Conservation (phyloP, 2,113 vertebrate species). For the Campylomormyrus tamandua region DNA sequence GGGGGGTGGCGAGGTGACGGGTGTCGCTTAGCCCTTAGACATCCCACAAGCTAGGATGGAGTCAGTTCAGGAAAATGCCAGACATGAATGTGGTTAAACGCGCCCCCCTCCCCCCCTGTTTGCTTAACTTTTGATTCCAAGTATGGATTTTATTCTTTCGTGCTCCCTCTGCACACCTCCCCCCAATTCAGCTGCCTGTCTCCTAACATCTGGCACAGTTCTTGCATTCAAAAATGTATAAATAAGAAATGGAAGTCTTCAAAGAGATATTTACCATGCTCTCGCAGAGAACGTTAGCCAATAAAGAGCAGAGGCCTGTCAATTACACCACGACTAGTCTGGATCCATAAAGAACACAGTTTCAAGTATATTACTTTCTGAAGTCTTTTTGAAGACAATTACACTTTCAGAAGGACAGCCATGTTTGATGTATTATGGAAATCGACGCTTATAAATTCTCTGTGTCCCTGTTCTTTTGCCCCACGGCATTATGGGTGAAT, state of each 20-base stretch:
- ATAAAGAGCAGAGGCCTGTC: constrained; percentile 42
- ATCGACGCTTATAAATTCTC: constrained; percentile 24
- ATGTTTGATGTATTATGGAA: constrained; percentile 38
- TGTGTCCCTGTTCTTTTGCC: constrained; percentile 21
- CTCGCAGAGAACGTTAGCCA: constrained; percentile 40
- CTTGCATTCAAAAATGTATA: constrained; percentile 44
- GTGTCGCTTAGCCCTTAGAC: constrained; percentile 27
- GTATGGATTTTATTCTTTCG: constrained; percentile 31
- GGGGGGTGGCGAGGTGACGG: constrained; percentile 16
- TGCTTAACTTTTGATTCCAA: constrained; percentile 12
- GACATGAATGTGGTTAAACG: neutral
- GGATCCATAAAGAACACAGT: constrained; percentile 27
- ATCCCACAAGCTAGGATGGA: constrained; percentile 33
- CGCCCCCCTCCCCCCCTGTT: neutral
- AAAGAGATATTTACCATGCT: constrained; percentile 40
- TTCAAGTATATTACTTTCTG: constrained; percentile 32
- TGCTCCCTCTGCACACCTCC: constrained; percentile 26
- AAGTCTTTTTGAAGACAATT: constrained; percentile 27
- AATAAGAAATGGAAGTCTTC: constrained; percentile 50
- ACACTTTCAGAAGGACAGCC: constrained; percentile 36
- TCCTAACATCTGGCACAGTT: constrained; percentile 42
- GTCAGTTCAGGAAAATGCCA: neutral
- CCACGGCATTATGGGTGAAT: constrained; percentile 17
- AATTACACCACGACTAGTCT: constrained; percentile 36
- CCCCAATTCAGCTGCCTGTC: constrained; percentile 46